Evolutionary conservation across 2,113 vertebrate species (phyloP), one percentile per base, ranked within the genome.

Genomic region (Amia ocellicauda): DNA sequence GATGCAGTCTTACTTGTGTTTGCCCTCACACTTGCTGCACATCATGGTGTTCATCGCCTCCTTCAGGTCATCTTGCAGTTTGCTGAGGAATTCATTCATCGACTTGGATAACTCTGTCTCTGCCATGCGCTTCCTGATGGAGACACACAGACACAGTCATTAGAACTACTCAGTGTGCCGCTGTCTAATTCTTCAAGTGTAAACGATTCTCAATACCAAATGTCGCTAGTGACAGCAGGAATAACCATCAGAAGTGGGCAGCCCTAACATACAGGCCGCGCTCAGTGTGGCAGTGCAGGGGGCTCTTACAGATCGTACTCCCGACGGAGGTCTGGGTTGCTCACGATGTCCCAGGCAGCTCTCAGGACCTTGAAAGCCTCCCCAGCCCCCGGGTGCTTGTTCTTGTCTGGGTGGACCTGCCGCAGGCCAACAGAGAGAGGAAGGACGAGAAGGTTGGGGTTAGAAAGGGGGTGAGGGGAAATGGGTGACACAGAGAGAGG

Each of bases 41-140:
- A 93, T 93, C 95, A 98, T 97, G 56, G 93, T 97, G 84, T 97
- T 97, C 93, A 97, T 94, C 78, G 93, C 94, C 64, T 97, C 95
- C 60, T 90, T 92, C 73, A 98, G 86, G 67, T 97, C 93, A n/a
- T 95, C 94, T 81, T 97, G 95, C 71, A 98, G 89, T 68, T 93
- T 93, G 51, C 86, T 90, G 62, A 97, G 88, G 76, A 98, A 94
- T 68, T 95, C 93, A 0, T 92, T 92, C 91, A 97, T 90, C 8
- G 95, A 96, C 60, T 90, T 87, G 3, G 89, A 90, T 67, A 98
- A 85, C 70, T 98, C 95, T 0, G 88, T 93, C 47, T 93, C 90
- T 3, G 93, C 93, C 92, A 93, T 91, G 41, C 83, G 89, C 76
- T 93, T 96, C 79, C 95, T 97, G 79, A 1, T 19, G 66, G 19